Conservation (phyloP, 2,797 vertebrate species). For the Lepilemur septentrionalis region DNA sequence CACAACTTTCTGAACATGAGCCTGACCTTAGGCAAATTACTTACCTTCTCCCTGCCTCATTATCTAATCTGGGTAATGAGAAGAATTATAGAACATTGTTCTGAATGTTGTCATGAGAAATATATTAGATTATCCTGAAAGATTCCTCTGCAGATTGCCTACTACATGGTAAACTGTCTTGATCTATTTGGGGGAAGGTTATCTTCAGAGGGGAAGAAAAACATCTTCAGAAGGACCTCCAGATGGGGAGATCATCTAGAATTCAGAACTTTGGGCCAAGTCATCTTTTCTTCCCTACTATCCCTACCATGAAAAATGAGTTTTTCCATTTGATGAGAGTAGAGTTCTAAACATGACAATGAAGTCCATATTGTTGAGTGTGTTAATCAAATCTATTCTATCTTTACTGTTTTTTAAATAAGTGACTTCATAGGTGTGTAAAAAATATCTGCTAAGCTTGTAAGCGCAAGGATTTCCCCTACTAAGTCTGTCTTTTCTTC, state of each 20-base stretch:
- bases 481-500: not conserved
- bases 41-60: not conserved
- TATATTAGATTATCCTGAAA: not conserved
- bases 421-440: not conserved
- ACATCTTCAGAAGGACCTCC: not conserved
- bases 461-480: not conserved
- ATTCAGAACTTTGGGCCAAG: not conserved
- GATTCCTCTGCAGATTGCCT: not conserved
- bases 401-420: not conserved
- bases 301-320: not conserved
- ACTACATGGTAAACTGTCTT: not conserved
- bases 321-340: not conserved
- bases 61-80: not conserved
- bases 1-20: not conserved
- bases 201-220: not conserved
- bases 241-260: not conserved
- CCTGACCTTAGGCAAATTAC: not conserved
- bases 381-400: not conserved
- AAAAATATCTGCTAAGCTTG: not conserved
- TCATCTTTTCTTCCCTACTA: not conserved
- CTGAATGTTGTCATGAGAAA: not conserved
- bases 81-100: not conserved
- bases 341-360: not conserved
- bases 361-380: not conserved
- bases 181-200: not conserved